Percentiles rank a stretch among this genome's conserved stretches.
These are phyloP conservation scores for Iguana delicatissima DNA, from an alignment of 2,797 vertebrate genomes.

Conservation along the genomic window DNA sequence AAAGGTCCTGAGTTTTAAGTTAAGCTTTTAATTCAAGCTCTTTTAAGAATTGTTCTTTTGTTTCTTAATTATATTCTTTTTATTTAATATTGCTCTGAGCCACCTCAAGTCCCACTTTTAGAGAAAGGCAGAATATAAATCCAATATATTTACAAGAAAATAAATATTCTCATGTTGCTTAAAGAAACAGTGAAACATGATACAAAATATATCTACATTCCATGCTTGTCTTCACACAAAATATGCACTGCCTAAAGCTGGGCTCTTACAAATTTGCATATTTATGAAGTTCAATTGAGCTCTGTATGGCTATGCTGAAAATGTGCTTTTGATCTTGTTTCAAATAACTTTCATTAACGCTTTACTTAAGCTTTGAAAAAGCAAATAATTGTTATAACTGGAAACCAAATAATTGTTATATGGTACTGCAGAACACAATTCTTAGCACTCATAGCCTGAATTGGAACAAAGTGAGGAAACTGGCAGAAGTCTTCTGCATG, in stretches of 20 bases:
- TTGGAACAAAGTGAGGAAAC: neutral
- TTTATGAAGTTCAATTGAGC: neutral
- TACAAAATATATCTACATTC: neutral
- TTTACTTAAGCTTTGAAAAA: too few relatives aligned
- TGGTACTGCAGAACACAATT: neutral
- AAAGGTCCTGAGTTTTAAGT: too few relatives aligned
- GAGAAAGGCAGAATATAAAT: too few relatives aligned
- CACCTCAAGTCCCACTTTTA: too few relatives aligned
- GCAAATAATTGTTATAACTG: too few relatives aligned
- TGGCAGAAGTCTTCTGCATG: neutral
- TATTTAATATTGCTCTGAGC: too few relatives aligned
- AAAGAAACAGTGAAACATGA: neutral
- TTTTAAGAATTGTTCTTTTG: too few relatives aligned
- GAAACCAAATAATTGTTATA: neutral
- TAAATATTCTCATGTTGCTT: neutral
- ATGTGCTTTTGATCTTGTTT: neutral
- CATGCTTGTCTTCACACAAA: neutral
- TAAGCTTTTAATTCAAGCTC: too few relatives aligned
- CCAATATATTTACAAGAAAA: too few relatives aligned
- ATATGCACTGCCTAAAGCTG: neutral
- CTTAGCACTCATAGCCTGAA: neutral
- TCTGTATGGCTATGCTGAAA: neutral
- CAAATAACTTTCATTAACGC: neutral
- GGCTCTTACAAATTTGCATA: neutral
- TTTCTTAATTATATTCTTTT: too few relatives aligned